phyloP scores from a whole-genome alignment of 2,797 vertebrate genomes.

The Mycteria americana region DNA sequence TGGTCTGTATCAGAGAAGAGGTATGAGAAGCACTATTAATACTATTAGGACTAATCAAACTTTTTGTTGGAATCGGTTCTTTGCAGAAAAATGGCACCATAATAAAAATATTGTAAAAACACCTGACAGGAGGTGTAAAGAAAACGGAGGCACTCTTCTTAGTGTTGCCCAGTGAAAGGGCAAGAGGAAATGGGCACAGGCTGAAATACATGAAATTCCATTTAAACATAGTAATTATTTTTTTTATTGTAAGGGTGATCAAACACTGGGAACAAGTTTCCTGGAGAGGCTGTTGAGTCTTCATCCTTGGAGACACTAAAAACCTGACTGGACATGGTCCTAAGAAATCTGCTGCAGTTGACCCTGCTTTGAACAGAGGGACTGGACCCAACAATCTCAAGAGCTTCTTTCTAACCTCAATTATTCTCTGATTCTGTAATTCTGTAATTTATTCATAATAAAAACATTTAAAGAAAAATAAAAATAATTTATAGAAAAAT shows the following conservation, averaged over 20 bases:
- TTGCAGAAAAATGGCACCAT: not conserved
- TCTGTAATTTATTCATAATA: not conserved
- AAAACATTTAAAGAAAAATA: not conserved
- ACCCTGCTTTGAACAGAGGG: not conserved
- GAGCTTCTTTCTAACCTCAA: not conserved
- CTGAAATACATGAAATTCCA: not conserved
- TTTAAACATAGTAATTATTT: not conserved
- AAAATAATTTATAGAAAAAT: not conserved
- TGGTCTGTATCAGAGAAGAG: not conserved
- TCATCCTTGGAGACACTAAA: not conserved
- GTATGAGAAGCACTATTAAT: not conserved
- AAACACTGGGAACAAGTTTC: not conserved
- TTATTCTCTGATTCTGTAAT: not conserved
- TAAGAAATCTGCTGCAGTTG: not conserved
- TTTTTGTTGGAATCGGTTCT: not conserved
- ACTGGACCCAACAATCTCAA: not conserved
- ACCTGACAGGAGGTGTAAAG: rapidly evolving
- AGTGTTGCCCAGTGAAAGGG: not conserved
- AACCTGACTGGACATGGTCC: not conserved
- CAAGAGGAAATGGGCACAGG: not conserved
- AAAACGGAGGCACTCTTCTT: not conserved
- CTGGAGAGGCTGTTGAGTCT: not conserved
- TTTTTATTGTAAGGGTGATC: not conserved
- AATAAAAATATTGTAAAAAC: not conserved
- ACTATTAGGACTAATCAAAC: not conserved